Evolutionary conservation across 2,797 vertebrate genomes (phyloP), one percentile per base, ranked within the genome.

Genomic region (Rhodeus uyekii): DNA sequence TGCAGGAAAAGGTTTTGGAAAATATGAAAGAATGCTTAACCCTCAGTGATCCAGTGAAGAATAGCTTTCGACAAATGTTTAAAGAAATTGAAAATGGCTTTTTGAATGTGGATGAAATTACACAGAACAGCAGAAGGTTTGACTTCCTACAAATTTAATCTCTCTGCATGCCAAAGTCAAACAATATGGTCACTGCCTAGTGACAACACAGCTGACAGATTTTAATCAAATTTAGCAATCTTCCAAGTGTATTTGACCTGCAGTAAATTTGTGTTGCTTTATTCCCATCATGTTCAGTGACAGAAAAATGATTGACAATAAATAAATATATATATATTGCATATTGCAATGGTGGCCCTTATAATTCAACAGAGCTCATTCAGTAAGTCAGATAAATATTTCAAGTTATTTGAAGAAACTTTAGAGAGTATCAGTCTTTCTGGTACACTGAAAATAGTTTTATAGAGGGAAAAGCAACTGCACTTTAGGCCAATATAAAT

Each of bases 121-220:
- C n/a, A 24, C 48, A 55, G 71, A 24, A 55, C 48, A 38, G 36
- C 73, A 29, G 22, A 39, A 75, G 16, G 14, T 27, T 42, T 75
- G 73, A 36, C 73, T 38, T 74, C n/a, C n/a, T 22, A 42, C 36
- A 60, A 60, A 60, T 60, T 29, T 8, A 60, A 76, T 60, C 38
- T 60, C 16, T 16, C 36, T 42, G 50, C 50, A 39, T 38, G 50
- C 34, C 50, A 58, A 58, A 74, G 34, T 39, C 10, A 60, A 42
- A 76, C 34, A 76, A 60, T 60, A 60, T 61, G 73, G 53, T 60
- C n/a, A 29, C 24, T 60, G 71, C 22, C 46, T 73, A 32, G 42
- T 32, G 48, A 74, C 71, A 74, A 32, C 48, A 16, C 71, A 55
- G 34, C 8, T 39, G 72, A 55, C 5, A 10, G 4, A 22, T 64